Evolutionary conservation across 2,797 vertebrate genomes (phyloP), one percentile per base, ranked within the genome.

Genomic region (Lutjanus campechanus): DNA sequence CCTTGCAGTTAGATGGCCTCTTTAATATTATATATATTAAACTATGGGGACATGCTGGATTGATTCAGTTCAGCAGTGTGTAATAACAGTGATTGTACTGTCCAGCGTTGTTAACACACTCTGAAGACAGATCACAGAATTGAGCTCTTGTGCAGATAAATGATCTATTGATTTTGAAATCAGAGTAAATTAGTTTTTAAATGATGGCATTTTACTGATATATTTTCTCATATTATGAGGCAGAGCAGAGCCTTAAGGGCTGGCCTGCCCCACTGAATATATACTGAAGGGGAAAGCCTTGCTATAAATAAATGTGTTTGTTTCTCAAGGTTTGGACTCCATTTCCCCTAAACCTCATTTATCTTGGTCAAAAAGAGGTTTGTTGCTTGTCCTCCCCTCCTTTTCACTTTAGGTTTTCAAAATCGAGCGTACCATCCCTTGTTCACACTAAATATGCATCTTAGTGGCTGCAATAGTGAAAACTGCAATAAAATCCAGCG

Each of bases 81-180:
- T 50, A 54, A 1, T 73, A 50, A 29, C 9, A 41, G n/a, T 68
- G 49, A 73, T 36, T 60, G 65, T 3, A 7, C 62, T 19, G 16
- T 8, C 40, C 63, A 59, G 62, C 60, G 56, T 50, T 63, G 61
- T 74, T 0, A 47, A 75, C 36, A 41, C 61, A 67, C 16, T 66
- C 65, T 13, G 0, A n/a, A 22, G 69, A 71, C 36, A 1, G 65
- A 73, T 79, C 69, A 58, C 19, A 56, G 13, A 69, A 59, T 22
- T 11, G 36, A 55, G n/a, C 62, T 25, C 0, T 19, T 16, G 44
- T 16, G 22, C 41, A 73, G 60, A 79, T 60, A 55, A 63, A 70
- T 62, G 11, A 71, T 59, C 2, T 73, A 80, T 77, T 63, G 69
- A 75, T 80, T 85, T 80, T 81, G 10, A 72, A 73, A 68, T 82